Percentiles rank a stretch among this genome's conserved stretches.
These are phyloP conservation scores for Hippocampus comes DNA, from an alignment of 2,113 vertebrate genomes.

Conservation along the genomic window DNA sequence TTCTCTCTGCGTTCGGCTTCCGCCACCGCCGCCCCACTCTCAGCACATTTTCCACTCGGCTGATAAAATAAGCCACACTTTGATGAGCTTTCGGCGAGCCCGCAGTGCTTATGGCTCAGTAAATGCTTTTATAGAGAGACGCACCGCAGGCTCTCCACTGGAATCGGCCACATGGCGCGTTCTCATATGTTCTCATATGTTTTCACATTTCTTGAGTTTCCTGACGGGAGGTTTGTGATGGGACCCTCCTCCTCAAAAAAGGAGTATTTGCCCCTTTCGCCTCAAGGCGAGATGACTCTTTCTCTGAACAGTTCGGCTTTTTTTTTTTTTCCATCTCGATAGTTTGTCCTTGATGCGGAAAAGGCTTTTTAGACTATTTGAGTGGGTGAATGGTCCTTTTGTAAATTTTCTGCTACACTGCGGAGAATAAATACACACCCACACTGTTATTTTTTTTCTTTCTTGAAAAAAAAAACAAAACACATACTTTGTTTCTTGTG, in stretches of 20 bases:
- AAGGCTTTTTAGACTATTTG: neutral
- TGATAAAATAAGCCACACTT: slow-evolving; percentile 72
- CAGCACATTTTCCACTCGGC: slow-evolving; percentile 73
- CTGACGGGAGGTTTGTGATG: neutral
- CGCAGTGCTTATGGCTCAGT: slow-evolving; percentile 46
- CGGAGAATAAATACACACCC: neutral
- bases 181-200: slow-evolving; percentile 25
- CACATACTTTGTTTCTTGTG: neutral
- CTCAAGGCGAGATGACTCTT: slow-evolving; percentile 7
- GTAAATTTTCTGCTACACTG: neutral
- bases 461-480: neutral
- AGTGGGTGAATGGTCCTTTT: neutral
- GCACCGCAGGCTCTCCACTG: slow-evolving; percentile 58
- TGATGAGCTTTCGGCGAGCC: slow-evolving; percentile 64
- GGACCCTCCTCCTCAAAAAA: neutral
- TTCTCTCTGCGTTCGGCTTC: slow-evolving; percentile 19
- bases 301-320: neutral
- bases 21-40: slow-evolving; percentile 48
- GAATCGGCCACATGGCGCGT: slow-evolving; percentile 53
- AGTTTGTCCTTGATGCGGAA: neutral
- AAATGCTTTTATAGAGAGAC: slow-evolving; percentile 65
- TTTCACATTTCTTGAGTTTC: slow-evolving; percentile 14
- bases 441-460: neutral
- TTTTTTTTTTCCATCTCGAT: neutral
- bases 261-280: slow-evolving; percentile 10